Evolutionary conservation across 2,888 invertebrate genomes (phyloP).

Genomic region (Leptopilina drosophilae): DNA sequence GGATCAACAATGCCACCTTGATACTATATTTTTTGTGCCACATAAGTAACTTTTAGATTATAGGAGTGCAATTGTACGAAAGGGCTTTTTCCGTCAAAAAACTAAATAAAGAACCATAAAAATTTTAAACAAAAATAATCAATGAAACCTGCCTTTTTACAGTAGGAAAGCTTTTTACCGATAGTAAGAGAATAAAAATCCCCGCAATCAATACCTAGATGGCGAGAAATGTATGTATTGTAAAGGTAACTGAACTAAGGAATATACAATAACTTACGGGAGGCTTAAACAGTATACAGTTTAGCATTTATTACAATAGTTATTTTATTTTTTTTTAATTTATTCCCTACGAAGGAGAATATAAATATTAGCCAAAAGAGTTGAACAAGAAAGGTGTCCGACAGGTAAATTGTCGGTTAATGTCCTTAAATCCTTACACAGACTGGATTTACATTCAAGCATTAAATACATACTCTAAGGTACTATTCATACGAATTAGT

Average conservation of each 20-base stretch:
- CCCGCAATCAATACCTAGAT: not conserved
- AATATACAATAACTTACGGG: too few relatives aligned
- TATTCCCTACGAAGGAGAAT: not conserved
- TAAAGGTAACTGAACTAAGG: not conserved
- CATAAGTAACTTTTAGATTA: too few relatives aligned
- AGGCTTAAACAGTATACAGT: not conserved
- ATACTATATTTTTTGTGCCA: too few relatives aligned
- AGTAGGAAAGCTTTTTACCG: not conserved
- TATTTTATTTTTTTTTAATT: not conserved
- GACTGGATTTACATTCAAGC: constrained; percentile 1
- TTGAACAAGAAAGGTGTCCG: not conserved
- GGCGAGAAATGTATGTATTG: not conserved
- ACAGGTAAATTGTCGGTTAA: constrained; percentile 12
- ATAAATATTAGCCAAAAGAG: not conserved
- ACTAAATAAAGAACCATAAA: too few relatives aligned
- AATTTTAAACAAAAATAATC: too few relatives aligned
- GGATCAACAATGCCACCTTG: too few relatives aligned
- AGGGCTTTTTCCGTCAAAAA: too few relatives aligned
- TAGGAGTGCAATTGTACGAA: too few relatives aligned
- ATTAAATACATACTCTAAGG: not conserved
- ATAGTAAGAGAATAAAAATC: not conserved
- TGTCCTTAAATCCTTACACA: not conserved
- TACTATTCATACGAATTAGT: not conserved
- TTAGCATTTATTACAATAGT: not conserved
- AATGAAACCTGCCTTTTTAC: too few relatives aligned